Evolutionary conservation across 92 coral and sea anemone genomes (phyloP).

Genomic region (Palythoa heliodiscus): DNA sequence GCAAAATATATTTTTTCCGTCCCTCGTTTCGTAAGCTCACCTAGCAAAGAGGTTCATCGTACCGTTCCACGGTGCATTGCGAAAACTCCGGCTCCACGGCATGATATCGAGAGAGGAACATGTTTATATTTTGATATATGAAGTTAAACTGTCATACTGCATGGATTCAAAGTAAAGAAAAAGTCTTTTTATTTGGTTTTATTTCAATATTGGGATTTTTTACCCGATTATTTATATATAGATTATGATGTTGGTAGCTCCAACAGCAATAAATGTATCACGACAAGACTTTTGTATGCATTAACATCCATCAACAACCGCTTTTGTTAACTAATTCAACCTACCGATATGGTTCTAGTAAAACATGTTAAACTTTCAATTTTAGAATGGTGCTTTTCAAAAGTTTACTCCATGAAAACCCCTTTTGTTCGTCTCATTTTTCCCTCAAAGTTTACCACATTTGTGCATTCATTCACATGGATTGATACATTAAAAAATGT

Average conservation of each 20-base stretch:
- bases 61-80: too few relatives aligned
- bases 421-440: neutral
- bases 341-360: neutral
- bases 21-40: too few relatives aligned
- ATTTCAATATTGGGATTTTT: slow-evolving; percentile 36
- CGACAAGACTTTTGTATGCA: neutral
- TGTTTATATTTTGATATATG: neutral
- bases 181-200: slow-evolving; percentile 26
- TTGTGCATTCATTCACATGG: neutral
- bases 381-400: neutral
- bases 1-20: neutral
- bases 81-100: too few relatives aligned
- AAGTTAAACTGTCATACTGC: slow-evolving; percentile 23
- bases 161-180: slow-evolving; percentile 32
- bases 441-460: too few relatives aligned
- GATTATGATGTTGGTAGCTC: slow-evolving; percentile 8
- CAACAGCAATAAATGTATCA: neutral
- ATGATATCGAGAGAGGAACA: neutral
- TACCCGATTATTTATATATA: slow-evolving; percentile 16
- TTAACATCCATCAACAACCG: neutral
- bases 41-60: too few relatives aligned
- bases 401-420: neutral
- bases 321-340: neutral
- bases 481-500: neutral
- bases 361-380: neutral